Conservation (phyloP, 2,797 vertebrate species). For the Spizella passerina region DNA sequence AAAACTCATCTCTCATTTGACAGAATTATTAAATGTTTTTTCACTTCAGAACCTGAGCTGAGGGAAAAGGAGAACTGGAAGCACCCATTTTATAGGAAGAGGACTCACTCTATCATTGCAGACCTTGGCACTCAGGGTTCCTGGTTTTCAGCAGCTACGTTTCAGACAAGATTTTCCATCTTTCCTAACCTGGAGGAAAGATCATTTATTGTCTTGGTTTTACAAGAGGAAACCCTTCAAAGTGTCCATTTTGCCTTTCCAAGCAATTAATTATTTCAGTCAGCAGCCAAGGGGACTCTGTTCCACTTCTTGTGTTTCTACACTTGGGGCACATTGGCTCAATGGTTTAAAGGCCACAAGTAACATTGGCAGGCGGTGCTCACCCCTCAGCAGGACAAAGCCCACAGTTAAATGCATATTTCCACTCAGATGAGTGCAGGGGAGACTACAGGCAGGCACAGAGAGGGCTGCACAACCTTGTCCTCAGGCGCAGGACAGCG, state of each 20-base stretch:
- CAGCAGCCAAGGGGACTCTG: neutral
- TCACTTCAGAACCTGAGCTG: neutral
- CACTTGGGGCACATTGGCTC: neutral
- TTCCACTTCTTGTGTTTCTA: neutral
- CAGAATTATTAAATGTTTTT: neutral
- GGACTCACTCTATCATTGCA: neutral
- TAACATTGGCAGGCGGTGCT: neutral
- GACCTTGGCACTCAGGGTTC: neutral
- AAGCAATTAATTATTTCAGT: neutral
- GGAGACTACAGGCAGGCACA: neutral
- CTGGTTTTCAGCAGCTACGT: neutral
- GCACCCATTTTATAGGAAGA: neutral
- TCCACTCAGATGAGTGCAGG: neutral
- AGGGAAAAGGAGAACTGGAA: neutral
- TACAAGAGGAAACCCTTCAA: neutral
- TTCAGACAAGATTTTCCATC: neutral
- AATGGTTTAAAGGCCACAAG: neutral
- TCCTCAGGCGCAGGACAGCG: neutral
- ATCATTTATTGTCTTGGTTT: neutral
- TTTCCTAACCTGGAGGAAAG: neutral
- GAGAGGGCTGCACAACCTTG: conserved; percentile 22
- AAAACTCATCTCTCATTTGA: neutral
- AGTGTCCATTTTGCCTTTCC: neutral
- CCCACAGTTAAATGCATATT: neutral
- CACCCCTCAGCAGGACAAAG: neutral